phyloP scores from a whole-genome alignment of 2,113 vertebrate species.

The Paraplagusia blochii region DNA sequence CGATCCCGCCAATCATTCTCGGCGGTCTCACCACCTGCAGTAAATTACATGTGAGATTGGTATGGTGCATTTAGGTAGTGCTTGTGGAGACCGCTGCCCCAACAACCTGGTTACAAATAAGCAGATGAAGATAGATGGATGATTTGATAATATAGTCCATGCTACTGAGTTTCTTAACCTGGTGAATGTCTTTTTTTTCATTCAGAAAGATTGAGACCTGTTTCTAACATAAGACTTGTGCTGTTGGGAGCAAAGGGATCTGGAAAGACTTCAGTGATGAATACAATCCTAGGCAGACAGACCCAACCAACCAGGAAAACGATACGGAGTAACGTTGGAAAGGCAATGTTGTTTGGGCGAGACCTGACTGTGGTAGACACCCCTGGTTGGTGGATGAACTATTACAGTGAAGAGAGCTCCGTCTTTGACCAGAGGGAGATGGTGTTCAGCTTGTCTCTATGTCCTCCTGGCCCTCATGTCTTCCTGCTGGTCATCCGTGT shows the following conservation, averaged over 20 bases:
- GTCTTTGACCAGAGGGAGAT: constrained; percentile 62
- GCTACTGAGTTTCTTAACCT: not conserved
- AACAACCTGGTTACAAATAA: too few relatives aligned
- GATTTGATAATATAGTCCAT: too few relatives aligned
- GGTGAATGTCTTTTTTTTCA: not conserved
- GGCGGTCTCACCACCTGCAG: too few relatives aligned
- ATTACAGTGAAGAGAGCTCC: constrained; percentile 57
- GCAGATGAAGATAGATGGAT: too few relatives aligned
- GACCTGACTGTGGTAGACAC: constrained; percentile 70
- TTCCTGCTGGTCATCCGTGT: constrained; percentile 65
- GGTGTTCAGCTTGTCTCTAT: constrained; percentile 39
- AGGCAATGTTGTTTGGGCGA: constrained; percentile 44
- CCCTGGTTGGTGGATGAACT: constrained; percentile 77
- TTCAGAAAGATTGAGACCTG: constrained; percentile 41
- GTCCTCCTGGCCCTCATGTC: constrained; percentile 65
- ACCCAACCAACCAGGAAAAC: constrained; percentile 31
- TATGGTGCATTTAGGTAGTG: too few relatives aligned
- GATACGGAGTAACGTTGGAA: constrained; percentile 23
- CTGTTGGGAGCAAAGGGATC: constrained; percentile 69
- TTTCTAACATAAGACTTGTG: constrained; percentile 58
- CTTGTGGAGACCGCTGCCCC: too few relatives aligned
- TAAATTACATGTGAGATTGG: too few relatives aligned
- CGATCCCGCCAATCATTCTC: too few relatives aligned
- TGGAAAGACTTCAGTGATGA: constrained; percentile 65
- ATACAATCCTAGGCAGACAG: constrained; percentile 58